Percentiles rank a stretch among this genome's conserved stretches.
These are phyloP conservation scores for Lymantria dispar DNA, from an alignment of 2,888 invertebrate genomes.

Conservation along the genomic window DNA sequence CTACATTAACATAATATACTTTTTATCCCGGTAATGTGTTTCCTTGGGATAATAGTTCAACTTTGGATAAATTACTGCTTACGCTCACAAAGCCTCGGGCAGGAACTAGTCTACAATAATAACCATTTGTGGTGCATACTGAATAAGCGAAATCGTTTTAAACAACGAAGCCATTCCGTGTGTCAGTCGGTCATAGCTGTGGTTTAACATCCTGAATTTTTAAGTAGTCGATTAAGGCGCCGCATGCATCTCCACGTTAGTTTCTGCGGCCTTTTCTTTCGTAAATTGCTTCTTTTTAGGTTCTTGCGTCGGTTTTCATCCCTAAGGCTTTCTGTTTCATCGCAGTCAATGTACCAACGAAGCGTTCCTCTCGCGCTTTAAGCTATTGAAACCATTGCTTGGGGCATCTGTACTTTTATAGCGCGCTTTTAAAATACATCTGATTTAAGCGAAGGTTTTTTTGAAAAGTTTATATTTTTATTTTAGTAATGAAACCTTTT, in stretches of 20 bases:
- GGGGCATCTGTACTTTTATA: neutral
- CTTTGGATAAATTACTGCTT: too few species aligned
- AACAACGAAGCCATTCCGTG: constrained; percentile 28
- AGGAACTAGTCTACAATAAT: too few species aligned
- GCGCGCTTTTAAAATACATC: neutral
- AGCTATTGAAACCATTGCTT: constrained; percentile 6
- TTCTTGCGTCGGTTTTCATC: constrained; percentile 60
- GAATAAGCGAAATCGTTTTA: constrained; percentile 25
- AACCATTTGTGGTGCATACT: constrained; percentile 6
- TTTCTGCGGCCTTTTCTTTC: constrained; percentile 66
- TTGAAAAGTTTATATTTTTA: too few species aligned
- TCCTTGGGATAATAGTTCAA: too few species aligned
- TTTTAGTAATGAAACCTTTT: too few species aligned
- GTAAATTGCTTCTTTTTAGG: constrained; percentile 77
- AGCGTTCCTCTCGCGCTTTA: constrained; percentile 19
- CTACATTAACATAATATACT: too few species aligned
- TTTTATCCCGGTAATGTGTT: too few species aligned
- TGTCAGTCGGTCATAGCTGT: constrained; percentile 61
- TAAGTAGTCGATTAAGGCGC: constrained; percentile 69
- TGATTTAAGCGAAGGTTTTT: too few species aligned
- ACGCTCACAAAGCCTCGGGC: too few species aligned
- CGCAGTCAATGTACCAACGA: constrained; percentile 44
- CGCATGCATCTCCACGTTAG: constrained; percentile 41
- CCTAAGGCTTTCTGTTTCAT: constrained; percentile 50
- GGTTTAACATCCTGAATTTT: constrained; percentile 71